phyloP scores from a whole-genome alignment of 2,888 invertebrate species.

The Philonicus albiceps region DNA sequence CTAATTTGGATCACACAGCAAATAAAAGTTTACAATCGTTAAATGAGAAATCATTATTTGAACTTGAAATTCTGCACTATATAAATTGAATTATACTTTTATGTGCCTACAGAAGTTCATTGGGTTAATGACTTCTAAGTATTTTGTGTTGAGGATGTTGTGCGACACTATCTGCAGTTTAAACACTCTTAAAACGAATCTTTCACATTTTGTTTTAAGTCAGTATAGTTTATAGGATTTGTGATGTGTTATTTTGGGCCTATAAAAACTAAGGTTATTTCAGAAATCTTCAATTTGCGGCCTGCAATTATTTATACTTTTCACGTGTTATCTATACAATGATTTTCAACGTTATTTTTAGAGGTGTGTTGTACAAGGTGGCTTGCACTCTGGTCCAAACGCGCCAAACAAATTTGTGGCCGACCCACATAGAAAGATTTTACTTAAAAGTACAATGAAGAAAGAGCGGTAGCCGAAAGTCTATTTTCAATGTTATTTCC shows the following conservation, averaged over 20 bases:
- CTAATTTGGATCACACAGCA: background rate
- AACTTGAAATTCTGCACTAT: background rate
- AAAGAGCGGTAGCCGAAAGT: background rate
- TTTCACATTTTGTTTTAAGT: background rate
- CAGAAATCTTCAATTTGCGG: background rate
- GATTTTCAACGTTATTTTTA: slow-evolving; percentile 22
- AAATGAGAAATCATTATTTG: background rate
- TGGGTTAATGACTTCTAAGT: background rate
- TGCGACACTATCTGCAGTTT: background rate
- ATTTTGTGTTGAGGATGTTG: background rate
- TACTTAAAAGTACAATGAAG: background rate
- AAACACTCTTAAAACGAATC: background rate
- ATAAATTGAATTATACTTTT: background rate
- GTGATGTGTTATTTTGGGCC: background rate
- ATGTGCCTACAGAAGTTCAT: background rate
- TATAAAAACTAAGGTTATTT: background rate
- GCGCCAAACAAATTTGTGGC: background rate
- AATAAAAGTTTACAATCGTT: background rate
- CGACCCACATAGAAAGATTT: slow-evolving; percentile 12
- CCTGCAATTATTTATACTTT: slow-evolving; percentile 7
- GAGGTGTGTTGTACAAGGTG: slow-evolving; percentile 6
- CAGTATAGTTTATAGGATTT: background rate
- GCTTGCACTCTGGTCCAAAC: background rate
- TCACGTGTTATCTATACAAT: slow-evolving; percentile 27
- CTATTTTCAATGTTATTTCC: slow-evolving; percentile 13